A percentile compares a stretch with the other conserved stretches of the same genome.
Evolutionary conservation across 1,140 invertebrate genomes (phyloP).

Genomic region (Macrostomum lignano): DNA sequence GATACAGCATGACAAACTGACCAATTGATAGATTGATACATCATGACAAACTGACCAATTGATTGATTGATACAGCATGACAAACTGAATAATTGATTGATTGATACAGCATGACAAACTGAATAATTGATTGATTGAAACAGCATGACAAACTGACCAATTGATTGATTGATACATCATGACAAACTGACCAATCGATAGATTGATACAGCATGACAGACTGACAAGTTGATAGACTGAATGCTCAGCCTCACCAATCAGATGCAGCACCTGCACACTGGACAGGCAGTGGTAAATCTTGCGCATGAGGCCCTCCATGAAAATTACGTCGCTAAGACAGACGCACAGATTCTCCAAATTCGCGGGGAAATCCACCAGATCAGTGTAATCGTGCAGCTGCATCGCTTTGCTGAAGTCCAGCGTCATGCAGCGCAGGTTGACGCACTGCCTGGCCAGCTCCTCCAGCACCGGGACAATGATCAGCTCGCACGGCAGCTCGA

Average conservation of each 20-base stretch:
- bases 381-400: slow-evolving; percentile 38
- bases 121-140: too few species aligned
- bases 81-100: too few species aligned
- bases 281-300: slow-evolving; percentile 99
- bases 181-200: too few species aligned
- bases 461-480: slow-evolving; percentile 90
- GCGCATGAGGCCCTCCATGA: slow-evolving; percentile 99
- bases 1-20: too few species aligned
- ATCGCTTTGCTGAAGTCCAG: slow-evolving; percentile 90
- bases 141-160: too few species aligned
- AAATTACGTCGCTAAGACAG: slow-evolving; percentile 91
- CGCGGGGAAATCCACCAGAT: slow-evolving; percentile 89
- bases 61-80: too few species aligned
- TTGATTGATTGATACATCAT: too few species aligned
- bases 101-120: too few species aligned
- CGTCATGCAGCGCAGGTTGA: slow-evolving; percentile 81
- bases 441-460: slow-evolving; percentile 79
- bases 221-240: too few species aligned
- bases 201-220: too few species aligned
- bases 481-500: slow-evolving; percentile 82
- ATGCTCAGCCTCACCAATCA: slow-evolving; percentile 55
- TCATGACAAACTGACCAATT: too few species aligned
- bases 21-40: too few species aligned
- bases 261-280: slow-evolving; percentile 79
- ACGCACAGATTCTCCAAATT: slow-evolving; percentile 81